These are phyloP conservation scores for Formica exsecta DNA, from an alignment of 1,140 invertebrate species.

Conservation along the genomic window DNA sequence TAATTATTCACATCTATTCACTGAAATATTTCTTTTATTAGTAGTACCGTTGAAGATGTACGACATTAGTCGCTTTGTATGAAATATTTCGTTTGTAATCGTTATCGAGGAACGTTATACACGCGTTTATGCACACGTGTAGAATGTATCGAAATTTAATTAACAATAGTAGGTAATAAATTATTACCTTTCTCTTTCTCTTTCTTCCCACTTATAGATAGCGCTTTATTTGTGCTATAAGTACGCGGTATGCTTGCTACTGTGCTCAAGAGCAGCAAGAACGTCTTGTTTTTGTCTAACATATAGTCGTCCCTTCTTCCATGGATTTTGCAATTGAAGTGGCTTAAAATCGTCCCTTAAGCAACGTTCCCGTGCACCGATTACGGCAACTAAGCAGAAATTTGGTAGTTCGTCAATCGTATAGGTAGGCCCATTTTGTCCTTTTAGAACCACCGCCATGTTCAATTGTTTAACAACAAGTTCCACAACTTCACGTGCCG, in stretches of 20 bases:
- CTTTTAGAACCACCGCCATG: slow-evolving; percentile 95
- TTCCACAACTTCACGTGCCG: slow-evolving; percentile 96
- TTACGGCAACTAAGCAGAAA: slow-evolving; percentile 97
- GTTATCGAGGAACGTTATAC: slow-evolving; percentile 11
- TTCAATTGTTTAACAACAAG: slow-evolving; percentile 97
- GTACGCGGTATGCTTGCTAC: slow-evolving; percentile 90
- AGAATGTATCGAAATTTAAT: slow-evolving; percentile 29
- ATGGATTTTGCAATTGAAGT: slow-evolving; percentile 96
- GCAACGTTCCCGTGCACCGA: slow-evolving; percentile 96
- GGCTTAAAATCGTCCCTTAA: slow-evolving; percentile 97
- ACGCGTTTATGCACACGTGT: slow-evolving; percentile 10
- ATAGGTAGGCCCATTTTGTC: slow-evolving; percentile 94
- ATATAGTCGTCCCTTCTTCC: slow-evolving; percentile 96
- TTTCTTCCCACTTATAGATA: background rate
- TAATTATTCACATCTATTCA: background rate
- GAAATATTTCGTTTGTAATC: background rate
- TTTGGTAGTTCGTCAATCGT: slow-evolving; percentile 92
- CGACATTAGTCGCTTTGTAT: slow-evolving; percentile 14
- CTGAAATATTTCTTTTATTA: slow-evolving; percentile 14
- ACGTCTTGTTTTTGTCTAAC: slow-evolving; percentile 96
- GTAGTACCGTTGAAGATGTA: slow-evolving; percentile 26
- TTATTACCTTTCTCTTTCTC: background rate
- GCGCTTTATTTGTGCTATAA: slow-evolving; percentile 78
- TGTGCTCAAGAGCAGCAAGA: slow-evolving; percentile 94
- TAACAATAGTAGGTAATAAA: slow-evolving; percentile 25